These are phyloP conservation scores for Zenarchopterus dispar DNA, from an alignment of 2,797 vertebrate species.

Conservation along the genomic window DNA sequence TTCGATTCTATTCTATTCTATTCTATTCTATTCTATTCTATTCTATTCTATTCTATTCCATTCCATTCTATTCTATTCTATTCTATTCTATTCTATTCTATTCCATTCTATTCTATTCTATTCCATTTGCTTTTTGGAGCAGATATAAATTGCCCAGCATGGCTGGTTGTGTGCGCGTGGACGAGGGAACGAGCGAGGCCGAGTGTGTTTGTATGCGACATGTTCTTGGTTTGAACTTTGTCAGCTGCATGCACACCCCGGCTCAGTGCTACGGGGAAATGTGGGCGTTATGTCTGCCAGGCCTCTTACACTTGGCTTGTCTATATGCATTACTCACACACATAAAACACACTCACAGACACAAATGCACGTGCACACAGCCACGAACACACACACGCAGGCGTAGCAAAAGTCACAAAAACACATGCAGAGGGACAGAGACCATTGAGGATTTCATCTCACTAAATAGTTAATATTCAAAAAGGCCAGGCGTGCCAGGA, in stretches of 20 bases:
- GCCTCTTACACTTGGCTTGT: conserved; percentile 80
- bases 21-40: conserved; percentile 33
- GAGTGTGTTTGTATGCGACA: conserved; percentile 56
- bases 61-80: conserved; percentile 3
- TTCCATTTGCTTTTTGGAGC: conserved; percentile 77
- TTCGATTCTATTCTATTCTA: conserved; percentile 3
- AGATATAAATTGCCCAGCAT: conserved; percentile 73
- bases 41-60: neutral
- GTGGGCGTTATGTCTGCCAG: conserved; percentile 79
- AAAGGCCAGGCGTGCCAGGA: conserved; percentile 39
- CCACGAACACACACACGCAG: conserved; percentile 3
- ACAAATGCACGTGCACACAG: conserved; percentile 22
- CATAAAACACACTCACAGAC: conserved; percentile 37
- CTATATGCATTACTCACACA: conserved; percentile 75
- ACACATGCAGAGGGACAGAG: neutral
- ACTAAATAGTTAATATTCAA: conserved; percentile 58
- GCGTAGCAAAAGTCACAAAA: conserved; percentile 1
- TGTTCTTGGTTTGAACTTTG: conserved; percentile 73
- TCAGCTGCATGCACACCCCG: conserved; percentile 68
- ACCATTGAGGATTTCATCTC: conserved; percentile 52
- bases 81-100: conserved; percentile 33
- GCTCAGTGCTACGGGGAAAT: conserved; percentile 72
- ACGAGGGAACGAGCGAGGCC: conserved; percentile 21
- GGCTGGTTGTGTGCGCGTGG: conserved; percentile 59
- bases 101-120: conserved; percentile 39